These are phyloP conservation scores for Crocodylus rhombifer DNA, from an alignment of 2,797 vertebrate genomes.

Conservation along the genomic window DNA sequence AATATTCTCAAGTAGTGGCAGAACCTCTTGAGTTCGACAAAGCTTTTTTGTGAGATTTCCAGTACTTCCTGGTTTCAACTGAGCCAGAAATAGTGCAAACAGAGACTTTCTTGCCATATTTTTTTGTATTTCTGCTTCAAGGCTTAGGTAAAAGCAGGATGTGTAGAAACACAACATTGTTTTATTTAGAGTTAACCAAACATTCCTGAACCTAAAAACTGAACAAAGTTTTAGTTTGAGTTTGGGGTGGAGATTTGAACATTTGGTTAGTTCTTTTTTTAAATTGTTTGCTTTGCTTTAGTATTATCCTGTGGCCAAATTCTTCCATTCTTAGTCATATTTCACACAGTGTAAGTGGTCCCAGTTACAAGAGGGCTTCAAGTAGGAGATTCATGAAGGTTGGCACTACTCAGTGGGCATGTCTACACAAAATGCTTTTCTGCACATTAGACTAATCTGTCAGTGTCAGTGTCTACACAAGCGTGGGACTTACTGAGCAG, in stretches of 20 bases:
- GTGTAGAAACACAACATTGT: constrained; percentile 57
- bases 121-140: constrained; percentile 51
- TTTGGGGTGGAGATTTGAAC: constrained; percentile 41
- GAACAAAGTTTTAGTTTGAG: constrained; percentile 28
- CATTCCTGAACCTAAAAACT: constrained; percentile 58
- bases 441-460: too few relatives aligned
- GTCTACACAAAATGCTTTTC: too few relatives aligned
- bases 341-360: background rate
- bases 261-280: constrained; percentile 58
- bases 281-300: constrained; percentile 57
- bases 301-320: background rate
- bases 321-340: background rate
- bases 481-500: too few relatives aligned
- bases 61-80: constrained; percentile 15
- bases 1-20: background rate
- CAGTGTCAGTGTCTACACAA: too few relatives aligned
- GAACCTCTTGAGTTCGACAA: background rate
- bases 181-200: constrained; percentile 68
- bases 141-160: constrained; percentile 44
- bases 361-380: constrained; percentile 3
- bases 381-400: background rate
- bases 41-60: constrained; percentile 52
- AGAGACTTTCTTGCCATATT: constrained; percentile 40
- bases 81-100: constrained; percentile 57
- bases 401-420: too few relatives aligned